phyloP scores from a whole-genome alignment of 2,888 invertebrate genomes.

The Drosophila paramelanica region DNA sequence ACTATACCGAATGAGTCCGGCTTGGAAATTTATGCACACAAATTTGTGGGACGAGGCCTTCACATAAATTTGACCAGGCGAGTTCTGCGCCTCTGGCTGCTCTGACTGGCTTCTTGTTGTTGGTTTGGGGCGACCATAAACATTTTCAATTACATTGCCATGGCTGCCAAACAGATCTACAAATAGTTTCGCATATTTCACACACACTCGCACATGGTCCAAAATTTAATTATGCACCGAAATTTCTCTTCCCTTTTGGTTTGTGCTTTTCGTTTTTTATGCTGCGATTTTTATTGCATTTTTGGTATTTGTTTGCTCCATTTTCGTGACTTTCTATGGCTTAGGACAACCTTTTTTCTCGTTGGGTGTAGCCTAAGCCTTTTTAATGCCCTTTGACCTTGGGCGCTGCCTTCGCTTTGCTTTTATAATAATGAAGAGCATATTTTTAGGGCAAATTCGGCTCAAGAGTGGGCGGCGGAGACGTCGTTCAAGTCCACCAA shows the following conservation, averaged over 20 bases:
- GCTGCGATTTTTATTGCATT: conserved; percentile 67
- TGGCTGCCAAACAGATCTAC: conserved; percentile 48
- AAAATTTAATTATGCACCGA: conserved; percentile 73
- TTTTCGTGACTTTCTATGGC: conserved; percentile 57
- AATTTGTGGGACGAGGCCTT: conserved; percentile 54
- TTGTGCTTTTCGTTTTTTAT: conserved; percentile 31
- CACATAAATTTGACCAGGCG: conserved; percentile 56
- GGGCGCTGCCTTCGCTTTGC: conserved; percentile 18
- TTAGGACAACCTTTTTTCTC: conserved; percentile 43
- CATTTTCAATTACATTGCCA: conserved; percentile 66
- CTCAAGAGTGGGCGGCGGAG: conserved; percentile 27
- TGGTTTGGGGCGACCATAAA: conserved; percentile 41
- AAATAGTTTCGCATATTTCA: conserved; percentile 64
- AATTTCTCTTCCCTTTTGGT: conserved; percentile 48
- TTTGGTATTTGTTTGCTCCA: conserved; percentile 46
- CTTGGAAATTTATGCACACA: conserved; percentile 64
- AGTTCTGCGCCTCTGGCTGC: conserved; percentile 9
- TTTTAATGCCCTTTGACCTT: conserved; percentile 63
- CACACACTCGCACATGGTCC: not conserved
- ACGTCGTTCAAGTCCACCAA: conserved; percentile 45
- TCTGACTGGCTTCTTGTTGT: conserved; percentile 10
- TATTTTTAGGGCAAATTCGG: conserved; percentile 30
- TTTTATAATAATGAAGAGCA: conserved; percentile 35
- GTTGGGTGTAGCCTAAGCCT: conserved; percentile 40
- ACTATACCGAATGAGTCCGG: conserved; percentile 31